Evolutionary conservation across 2,113 vertebrate species (phyloP).

Genomic region (Indicator indicator): DNA sequence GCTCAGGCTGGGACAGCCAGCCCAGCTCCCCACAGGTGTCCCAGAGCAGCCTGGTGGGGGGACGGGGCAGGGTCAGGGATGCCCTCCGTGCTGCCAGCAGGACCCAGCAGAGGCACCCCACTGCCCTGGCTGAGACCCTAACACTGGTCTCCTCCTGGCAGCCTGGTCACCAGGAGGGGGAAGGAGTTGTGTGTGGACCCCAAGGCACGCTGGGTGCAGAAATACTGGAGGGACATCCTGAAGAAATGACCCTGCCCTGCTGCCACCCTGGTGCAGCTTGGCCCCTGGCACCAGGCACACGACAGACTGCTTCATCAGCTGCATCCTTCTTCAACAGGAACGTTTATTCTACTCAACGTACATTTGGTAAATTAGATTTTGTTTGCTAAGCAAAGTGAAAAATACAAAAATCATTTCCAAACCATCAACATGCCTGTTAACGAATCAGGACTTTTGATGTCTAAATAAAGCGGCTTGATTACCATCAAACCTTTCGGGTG

Average conservation of each 20-base stretch:
- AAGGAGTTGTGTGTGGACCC: accelerated
- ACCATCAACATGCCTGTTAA: not conserved
- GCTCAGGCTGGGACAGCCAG: not conserved
- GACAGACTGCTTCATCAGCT: not conserved
- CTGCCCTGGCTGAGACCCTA: not conserved
- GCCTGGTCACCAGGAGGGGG: not conserved
- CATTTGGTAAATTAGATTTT: not conserved
- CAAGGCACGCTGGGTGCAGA: accelerated
- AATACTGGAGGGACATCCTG: accelerated
- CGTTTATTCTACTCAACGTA: not conserved
- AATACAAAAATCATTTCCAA: not conserved
- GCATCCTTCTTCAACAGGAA: not conserved
- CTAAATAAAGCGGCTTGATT: not conserved
- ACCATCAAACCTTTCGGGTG: not conserved
- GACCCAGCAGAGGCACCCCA: accelerated
- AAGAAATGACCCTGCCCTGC: accelerated
- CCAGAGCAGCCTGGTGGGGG: not conserved
- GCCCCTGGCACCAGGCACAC: accelerated
- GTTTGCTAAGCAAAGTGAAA: not conserved
- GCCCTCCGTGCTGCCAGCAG: not conserved
- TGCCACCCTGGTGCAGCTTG: accelerated
- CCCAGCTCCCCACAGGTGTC: not conserved
- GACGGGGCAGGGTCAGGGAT: not conserved
- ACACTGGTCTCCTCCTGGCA: not conserved
- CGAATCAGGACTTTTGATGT: not conserved